Evolutionary conservation across 2,113 vertebrate species (phyloP).

Genomic region (Pteronura brasiliensis): DNA sequence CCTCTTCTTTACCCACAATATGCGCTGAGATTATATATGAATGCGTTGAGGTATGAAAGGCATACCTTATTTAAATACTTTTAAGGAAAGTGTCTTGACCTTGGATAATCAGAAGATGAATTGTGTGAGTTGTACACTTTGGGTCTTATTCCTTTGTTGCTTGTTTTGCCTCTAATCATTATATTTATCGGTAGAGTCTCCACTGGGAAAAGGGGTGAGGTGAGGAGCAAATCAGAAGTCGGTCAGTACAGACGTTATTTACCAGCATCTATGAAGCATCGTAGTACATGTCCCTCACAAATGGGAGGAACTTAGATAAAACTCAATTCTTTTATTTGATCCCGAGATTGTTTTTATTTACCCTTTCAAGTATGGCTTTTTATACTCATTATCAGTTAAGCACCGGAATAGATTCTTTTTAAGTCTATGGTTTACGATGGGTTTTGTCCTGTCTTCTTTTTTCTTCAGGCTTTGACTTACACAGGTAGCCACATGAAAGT

Average conservation of each 20-base stretch:
- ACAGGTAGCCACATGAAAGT: conserved; percentile 88
- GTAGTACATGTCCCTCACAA: not conserved
- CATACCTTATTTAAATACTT: not conserved
- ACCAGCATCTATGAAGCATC: not conserved
- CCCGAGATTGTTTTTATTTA: not conserved
- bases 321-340: not conserved
- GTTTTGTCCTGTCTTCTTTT: conserved; percentile 13
- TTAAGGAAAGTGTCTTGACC: not conserved
- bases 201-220: not conserved
- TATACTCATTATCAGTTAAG: not conserved
- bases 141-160: not conserved
- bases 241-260: not conserved
- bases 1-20: not conserved
- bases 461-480: conserved; percentile 92
- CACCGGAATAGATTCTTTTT: not conserved
- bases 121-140: not conserved
- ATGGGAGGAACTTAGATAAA: not conserved
- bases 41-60: not conserved
- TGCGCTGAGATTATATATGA: not conserved
- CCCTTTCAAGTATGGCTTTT: not conserved
- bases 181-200: not conserved
- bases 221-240: not conserved
- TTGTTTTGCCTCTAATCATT: not conserved
- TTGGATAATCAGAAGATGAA: not conserved
- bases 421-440: not conserved